Percentiles rank a stretch among this genome's conserved stretches.
phyloP scores from a whole-genome alignment of 2,113 vertebrate genomes.

The Polyodon spathula region DNA sequence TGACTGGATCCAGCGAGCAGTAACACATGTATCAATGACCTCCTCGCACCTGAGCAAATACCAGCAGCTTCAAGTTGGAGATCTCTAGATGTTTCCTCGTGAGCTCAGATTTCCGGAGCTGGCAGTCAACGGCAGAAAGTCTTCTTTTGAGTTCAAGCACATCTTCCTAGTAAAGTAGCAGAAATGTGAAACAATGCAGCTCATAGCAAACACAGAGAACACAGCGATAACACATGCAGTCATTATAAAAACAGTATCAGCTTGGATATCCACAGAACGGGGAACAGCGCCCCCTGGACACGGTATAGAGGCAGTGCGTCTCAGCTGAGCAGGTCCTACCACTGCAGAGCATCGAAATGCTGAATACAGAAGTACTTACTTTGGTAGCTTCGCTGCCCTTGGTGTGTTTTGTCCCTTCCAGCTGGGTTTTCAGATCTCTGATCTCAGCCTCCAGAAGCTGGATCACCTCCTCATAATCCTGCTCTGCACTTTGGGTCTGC shows the following conservation, averaged over 20 bases:
- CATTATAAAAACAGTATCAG: too few relatives aligned
- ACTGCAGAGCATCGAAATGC: too few relatives aligned
- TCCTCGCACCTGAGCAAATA: conserved; percentile 64
- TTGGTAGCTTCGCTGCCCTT: conserved; percentile 36
- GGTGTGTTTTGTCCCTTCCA: conserved; percentile 48
- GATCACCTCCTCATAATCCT: conserved; percentile 85
- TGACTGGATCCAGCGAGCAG: neutral
- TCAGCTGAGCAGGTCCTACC: too few relatives aligned
- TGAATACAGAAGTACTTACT: conserved; percentile 8
- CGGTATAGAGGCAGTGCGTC: too few relatives aligned
- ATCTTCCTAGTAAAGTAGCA: conserved; percentile 41
- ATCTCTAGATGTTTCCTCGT: conserved; percentile 72
- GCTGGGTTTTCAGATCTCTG: conserved; percentile 72
- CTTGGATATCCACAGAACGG: too few relatives aligned
- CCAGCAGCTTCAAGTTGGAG: conserved; percentile 74
- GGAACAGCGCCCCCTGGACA: too few relatives aligned
- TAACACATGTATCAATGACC: conserved; percentile 23
- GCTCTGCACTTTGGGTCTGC: conserved; percentile 63
- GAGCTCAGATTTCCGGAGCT: conserved; percentile 67
- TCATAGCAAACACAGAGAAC: neutral
- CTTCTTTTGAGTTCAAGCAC: conserved; percentile 61
- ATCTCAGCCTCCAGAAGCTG: conserved; percentile 80
- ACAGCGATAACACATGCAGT: too few relatives aligned
- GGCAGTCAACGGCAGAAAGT: conserved; percentile 55
- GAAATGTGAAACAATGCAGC: neutral